Evolutionary conservation across 2,888 invertebrate species (phyloP), one percentile per base, ranked within the genome.

Genomic region (Agrotis ipsilon): DNA sequence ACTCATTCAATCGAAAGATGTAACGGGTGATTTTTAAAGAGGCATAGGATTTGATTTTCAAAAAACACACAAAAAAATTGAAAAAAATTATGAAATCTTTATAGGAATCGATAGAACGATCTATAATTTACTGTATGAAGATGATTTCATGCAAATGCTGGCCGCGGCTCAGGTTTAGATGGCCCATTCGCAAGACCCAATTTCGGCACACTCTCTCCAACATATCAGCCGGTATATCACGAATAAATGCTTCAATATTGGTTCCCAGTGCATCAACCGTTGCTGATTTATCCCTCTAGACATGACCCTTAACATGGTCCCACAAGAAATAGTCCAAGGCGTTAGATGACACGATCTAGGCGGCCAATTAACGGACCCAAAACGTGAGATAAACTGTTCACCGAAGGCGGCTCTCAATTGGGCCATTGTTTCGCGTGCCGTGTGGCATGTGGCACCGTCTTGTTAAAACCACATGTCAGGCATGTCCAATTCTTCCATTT

Each of bases 361-460:
- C 45, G 61, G 61, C 61, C 61, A 51, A 51, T 51, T 62, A 39
- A 51, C 61, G 48, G 60, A 48, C 24, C 74, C 71, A 59, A 48
- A 61, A 63, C 67, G 54, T 45, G 45, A 45, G 45, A 45, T 45
- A 45, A 45, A 32, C 4, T 58, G 61, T 14, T 59, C 45, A 60
- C 54, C 43, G 61, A 71, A 68, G 18, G 49, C 57, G 11, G 61
- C 58, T 19, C n/a, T 46, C 46, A 68, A 57, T 48, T 49, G 65
- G 59, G 48, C 51, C 58, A 64, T 72, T 75, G 59, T 60, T 60
- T 60, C 59, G 24, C 59, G 59, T 43, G 43, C 57, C 64, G 79
- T 79, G 74, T 80, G 76, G 68, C 75, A 70, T 64, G 78, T 78
- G 62, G 82, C 52, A 63, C 72, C 24, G 27, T 61, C 78, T 62